phyloP scores from a whole-genome alignment of 2,888 invertebrate genomes.

The Minunthozetes semirufus region DNA sequence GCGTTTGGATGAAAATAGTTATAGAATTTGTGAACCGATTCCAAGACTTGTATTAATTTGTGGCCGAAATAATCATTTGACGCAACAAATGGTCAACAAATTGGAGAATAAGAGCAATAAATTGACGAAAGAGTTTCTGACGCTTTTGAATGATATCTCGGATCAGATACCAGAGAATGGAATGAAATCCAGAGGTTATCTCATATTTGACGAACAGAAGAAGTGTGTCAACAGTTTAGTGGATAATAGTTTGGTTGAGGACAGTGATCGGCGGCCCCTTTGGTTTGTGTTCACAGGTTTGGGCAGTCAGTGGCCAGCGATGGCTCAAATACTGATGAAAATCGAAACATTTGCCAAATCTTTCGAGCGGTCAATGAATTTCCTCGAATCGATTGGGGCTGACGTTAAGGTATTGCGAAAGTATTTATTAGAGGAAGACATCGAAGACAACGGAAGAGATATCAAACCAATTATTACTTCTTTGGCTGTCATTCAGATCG shows the following conservation, averaged over 20 bases:
- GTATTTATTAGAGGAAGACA: slow-evolving; percentile 76
- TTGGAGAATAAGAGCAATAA: slow-evolving; percentile 50
- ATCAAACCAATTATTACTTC: slow-evolving; percentile 13
- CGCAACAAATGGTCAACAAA: slow-evolving; percentile 57
- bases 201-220: slow-evolving; percentile 14
- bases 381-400: slow-evolving; percentile 7
- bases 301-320: slow-evolving; percentile 26
- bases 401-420: slow-evolving; percentile 62
- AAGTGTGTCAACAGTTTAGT: not conserved
- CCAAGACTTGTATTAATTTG: slow-evolving; percentile 68
- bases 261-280: slow-evolving; percentile 60
- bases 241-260: slow-evolving; percentile 3
- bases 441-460: slow-evolving; percentile 43
- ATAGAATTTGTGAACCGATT: slow-evolving; percentile 46
- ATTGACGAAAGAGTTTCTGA: slow-evolving; percentile 60
- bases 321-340: slow-evolving; percentile 9
- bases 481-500: slow-evolving; percentile 26
- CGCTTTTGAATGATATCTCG: slow-evolving; percentile 68
- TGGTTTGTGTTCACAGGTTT: slow-evolving; percentile 89
- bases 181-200: slow-evolving; percentile 57
- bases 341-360: slow-evolving; percentile 8
- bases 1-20: slow-evolving; percentile 39
- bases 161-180: slow-evolving; percentile 44
- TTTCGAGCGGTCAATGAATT: slow-evolving; percentile 12
- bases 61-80: slow-evolving; percentile 75